Percentiles rank a stretch among this genome's conserved stretches.
Evolutionary conservation across 2,888 invertebrate species (phyloP).

Genomic region (Drosophila atroscutellata): DNA sequence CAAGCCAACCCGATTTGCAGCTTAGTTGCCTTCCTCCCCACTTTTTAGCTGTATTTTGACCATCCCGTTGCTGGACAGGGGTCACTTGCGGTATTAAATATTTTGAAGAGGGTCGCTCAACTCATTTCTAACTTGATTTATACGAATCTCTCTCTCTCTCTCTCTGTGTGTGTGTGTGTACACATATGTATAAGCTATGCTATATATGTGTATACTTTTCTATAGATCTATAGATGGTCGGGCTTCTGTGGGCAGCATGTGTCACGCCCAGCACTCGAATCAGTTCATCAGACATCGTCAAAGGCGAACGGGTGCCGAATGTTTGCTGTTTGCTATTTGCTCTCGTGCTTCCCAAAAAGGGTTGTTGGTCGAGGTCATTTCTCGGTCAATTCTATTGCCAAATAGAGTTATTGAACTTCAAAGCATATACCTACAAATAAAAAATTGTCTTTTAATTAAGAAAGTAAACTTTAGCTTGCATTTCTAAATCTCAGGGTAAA

Average conservation of each 20-base stretch:
- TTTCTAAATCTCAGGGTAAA: not conserved
- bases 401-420: slow-evolving; percentile 22
- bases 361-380: slow-evolving; percentile 48
- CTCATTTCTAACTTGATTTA: slow-evolving; percentile 73
- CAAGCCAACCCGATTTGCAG: slow-evolving; percentile 70
- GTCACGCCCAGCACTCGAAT: slow-evolving; percentile 69
- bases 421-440: not conserved
- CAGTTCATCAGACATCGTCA: slow-evolving; percentile 38
- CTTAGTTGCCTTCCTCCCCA: slow-evolving; percentile 54
- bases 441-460: not conserved
- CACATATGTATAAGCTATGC: not conserved
- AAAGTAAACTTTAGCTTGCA: not conserved
- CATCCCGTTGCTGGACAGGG: slow-evolving; percentile 75
- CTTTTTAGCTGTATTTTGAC: slow-evolving; percentile 53
- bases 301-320: not conserved
- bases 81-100: slow-evolving; percentile 84
- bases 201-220: not conserved
- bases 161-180: not conserved
- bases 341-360: slow-evolving; percentile 21
- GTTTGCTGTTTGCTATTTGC: slow-evolving; percentile 8
- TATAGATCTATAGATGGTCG: not conserved
- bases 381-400: slow-evolving; percentile 48
- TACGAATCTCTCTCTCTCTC: slow-evolving; percentile 26
- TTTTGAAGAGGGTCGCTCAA: slow-evolving; percentile 82
- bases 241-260: slow-evolving; percentile 49